Evolutionary conservation across 1,140 invertebrate genomes (phyloP).

Genomic region (Meloidogyne exigua): DNA sequence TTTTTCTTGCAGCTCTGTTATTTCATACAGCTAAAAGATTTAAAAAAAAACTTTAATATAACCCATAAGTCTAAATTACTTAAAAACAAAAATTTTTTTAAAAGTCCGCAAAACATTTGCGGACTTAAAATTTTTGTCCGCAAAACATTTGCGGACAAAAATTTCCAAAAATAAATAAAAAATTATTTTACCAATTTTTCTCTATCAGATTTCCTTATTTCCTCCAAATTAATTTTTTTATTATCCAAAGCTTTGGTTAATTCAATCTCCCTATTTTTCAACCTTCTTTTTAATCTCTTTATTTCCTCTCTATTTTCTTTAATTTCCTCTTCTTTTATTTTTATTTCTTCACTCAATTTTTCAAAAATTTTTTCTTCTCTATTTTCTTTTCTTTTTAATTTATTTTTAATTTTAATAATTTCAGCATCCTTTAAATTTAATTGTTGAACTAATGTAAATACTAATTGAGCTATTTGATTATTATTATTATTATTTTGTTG

Average conservation of each 20-base stretch:
- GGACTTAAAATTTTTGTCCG: too few species aligned
- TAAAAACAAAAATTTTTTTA: too few species aligned
- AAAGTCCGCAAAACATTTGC: too few species aligned
- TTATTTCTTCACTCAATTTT: not conserved
- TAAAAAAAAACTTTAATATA: too few species aligned
- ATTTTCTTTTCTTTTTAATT: not conserved
- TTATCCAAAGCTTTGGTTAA: not conserved
- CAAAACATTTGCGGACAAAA: too few species aligned
- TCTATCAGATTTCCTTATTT: not conserved
- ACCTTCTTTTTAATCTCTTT: constrained; percentile 11
- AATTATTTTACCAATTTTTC: not conserved
- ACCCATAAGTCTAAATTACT: too few species aligned
- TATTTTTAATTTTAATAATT: constrained; percentile 7
- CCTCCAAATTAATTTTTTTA: constrained; percentile 9
- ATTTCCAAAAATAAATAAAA: too few species aligned
- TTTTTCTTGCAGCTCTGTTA: not conserved
- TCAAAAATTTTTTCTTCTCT: not conserved
- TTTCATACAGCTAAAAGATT: not conserved
- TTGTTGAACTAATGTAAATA: constrained; percentile 22
- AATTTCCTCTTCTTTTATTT: not conserved
- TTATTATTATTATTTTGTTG: not conserved
- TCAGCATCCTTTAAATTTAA: constrained; percentile 21
- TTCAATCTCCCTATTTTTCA: not conserved
- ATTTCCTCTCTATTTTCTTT: constrained; percentile 11
- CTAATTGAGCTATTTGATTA: constrained; percentile 16